Conservation (phyloP, 2,113 vertebrate genomes). For the Ariopsis seemanni region DNA sequence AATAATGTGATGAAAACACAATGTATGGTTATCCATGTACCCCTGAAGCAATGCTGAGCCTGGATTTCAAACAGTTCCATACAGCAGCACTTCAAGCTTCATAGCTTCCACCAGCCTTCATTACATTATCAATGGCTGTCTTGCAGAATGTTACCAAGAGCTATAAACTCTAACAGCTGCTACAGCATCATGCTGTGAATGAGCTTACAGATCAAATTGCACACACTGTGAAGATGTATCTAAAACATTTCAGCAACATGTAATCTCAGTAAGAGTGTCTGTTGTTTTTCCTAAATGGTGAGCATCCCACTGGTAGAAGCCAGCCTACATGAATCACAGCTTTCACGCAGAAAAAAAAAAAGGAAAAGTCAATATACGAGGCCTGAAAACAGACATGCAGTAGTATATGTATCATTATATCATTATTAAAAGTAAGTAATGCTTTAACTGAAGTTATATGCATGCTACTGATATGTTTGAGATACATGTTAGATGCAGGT, state of each 20-base stretch:
- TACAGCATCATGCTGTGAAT: constrained; percentile 30
- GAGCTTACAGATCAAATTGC: constrained; percentile 14
- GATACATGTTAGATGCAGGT: background rate
- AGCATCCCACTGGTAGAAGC: constrained; percentile 13
- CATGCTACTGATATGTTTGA: background rate
- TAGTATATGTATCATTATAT: background rate
- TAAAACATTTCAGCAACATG: constrained; percentile 11
- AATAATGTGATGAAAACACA: background rate
- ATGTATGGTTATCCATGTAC: background rate
- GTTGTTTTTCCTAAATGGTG: constrained; percentile 18
- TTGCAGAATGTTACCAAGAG: constrained; percentile 16
- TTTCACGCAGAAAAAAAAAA: background rate
- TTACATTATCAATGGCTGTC: constrained; percentile 35
- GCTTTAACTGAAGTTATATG: background rate
- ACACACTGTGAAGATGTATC: constrained; percentile 15
- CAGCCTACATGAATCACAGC: background rate
- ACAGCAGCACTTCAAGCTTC: constrained; percentile 19
- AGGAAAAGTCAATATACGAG: background rate
- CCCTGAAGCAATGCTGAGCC: constrained; percentile 14
- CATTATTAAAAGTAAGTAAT: background rate
- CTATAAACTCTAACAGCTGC: constrained; percentile 44
- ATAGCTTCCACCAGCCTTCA: constrained; percentile 35
- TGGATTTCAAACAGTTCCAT: background rate
- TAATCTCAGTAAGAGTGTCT: constrained; percentile 15
- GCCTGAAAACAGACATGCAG: background rate